Evolutionary conservation across 2,797 vertebrate genomes (phyloP), one percentile per base, ranked within the genome.

Genomic region (Otolemur crassicaudatus): DNA sequence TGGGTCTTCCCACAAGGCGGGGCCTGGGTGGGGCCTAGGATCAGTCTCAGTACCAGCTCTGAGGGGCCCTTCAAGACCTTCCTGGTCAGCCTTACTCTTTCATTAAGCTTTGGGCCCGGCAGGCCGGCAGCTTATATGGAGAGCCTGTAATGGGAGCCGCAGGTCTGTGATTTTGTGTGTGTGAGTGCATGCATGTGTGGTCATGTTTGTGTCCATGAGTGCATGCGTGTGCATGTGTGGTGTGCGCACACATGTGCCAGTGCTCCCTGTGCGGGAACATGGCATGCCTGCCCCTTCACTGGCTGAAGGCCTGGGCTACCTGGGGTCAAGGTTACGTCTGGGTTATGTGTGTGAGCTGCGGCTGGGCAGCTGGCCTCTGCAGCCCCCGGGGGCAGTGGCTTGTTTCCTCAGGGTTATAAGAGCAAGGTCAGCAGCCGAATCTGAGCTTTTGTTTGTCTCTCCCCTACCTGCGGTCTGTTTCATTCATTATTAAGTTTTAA

Each of bases 401-500:
- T 73, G 3, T 92, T 94, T 86, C 90, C 79, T 94, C 2, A 11
- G 85, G 75, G 95, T 40, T 96, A 86, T 91, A 69, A 88, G 92
- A 85, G 58, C 96, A 97, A 96, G 97, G 96, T 97, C 97, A 94
- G 92, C 0, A 31, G 93, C 91, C 0, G 53, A 97, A 80, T 88
- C 94, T 34, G 84, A 90, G 96, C 95, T 96, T 96, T 92, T 72
- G 63, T 96, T 94, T 94, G 89, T 85, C 89, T 96, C 87, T 96
- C 93, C 92, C 95, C 87, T 91, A 80, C 87, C 96, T 94, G 96
- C 0, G 87, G 97, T 73, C 94, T 83, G 31, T 96, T 98, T 46
- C 0, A 96, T 98, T 95, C 34, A 23, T 96, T 77, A 95, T 97
- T 97, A 96, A 77, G 96, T 97, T 98, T 96, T 94, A 63, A 98